Evolutionary conservation across 2,888 invertebrate genomes (phyloP).

Genomic region (Tetanocera ferruginea): DNA sequence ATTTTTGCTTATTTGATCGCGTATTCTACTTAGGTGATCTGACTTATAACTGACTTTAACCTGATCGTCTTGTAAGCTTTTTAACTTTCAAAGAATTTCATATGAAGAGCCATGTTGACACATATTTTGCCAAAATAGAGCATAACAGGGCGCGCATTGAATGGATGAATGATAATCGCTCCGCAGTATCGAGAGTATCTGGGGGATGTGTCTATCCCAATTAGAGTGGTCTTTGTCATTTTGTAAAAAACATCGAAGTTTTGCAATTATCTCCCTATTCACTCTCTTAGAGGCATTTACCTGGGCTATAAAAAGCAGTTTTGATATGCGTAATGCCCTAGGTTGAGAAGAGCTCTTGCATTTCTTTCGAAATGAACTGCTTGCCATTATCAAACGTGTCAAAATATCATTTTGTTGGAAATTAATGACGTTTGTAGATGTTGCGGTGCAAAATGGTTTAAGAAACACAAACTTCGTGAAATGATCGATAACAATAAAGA

Average conservation of each 20-base stretch:
- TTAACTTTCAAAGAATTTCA: conserved; percentile 38
- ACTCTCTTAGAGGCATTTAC: conserved; percentile 43
- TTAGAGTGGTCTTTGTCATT: conserved; percentile 22
- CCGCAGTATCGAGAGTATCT: conserved; percentile 11
- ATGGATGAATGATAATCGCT: conserved; percentile 38
- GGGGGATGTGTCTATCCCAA: conserved; percentile 20
- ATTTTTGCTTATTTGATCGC: not conserved
- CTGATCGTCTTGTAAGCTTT: not conserved
- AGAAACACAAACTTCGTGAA: not conserved
- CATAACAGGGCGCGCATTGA: conserved; percentile 37
- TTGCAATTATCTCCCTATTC: conserved; percentile 37
- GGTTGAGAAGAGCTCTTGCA: conserved; percentile 28
- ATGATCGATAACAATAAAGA: not conserved
- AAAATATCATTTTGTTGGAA: no score
- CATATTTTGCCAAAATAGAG: no score
- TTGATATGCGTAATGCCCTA: no score
- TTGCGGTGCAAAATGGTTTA: not conserved
- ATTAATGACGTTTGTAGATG: not conserved
- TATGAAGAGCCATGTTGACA: no score
- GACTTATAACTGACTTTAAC: not conserved
- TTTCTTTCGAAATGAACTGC: conserved; percentile 32
- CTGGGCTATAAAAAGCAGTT: conserved; percentile 37
- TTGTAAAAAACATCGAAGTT: conserved; percentile 26
- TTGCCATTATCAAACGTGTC: conserved; percentile 34
- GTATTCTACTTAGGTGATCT: not conserved